phyloP scores from a whole-genome alignment of 2,888 invertebrate species.

The Pyrrhia umbra region DNA sequence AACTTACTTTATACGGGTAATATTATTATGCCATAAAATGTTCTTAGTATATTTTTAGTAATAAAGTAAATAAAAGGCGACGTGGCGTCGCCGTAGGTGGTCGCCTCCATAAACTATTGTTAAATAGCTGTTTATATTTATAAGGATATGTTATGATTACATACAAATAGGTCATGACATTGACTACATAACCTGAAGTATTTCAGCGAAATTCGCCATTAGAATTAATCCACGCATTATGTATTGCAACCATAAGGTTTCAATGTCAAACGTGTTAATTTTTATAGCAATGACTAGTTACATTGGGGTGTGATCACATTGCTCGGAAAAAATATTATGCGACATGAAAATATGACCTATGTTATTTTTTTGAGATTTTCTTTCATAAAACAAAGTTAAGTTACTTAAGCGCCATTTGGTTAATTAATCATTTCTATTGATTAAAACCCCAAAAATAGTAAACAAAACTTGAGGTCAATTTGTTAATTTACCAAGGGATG shows the following conservation, averaged over 20 bases:
- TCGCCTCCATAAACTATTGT: slow-evolving; percentile 17
- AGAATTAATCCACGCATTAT: slow-evolving; percentile 17
- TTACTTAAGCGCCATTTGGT: neutral
- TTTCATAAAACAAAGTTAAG: neutral
- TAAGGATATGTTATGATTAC: slow-evolving; percentile 9
- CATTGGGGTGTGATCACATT: slow-evolving; percentile 31
- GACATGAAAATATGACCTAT: neutral
- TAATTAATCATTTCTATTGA: slow-evolving; percentile 16
- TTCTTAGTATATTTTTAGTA: slow-evolving; percentile 20
- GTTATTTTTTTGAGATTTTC: neutral
- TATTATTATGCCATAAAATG: slow-evolving; percentile 33
- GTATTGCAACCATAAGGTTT: slow-evolving; percentile 35
- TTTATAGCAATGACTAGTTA: slow-evolving; percentile 34
- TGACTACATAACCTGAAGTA: slow-evolving; percentile 1
- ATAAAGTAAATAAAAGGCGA: neutral
- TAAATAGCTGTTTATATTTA: slow-evolving; percentile 1
- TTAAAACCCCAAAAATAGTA: neutral
- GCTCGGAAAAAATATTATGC: neutral
- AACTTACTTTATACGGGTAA: neutral
- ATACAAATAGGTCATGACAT: slow-evolving; percentile 23
- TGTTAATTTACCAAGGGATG: slow-evolving; percentile 5
- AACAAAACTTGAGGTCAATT: neutral
- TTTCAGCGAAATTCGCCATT: slow-evolving; percentile 8
- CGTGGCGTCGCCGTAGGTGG: slow-evolving; percentile 22
- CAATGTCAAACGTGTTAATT: slow-evolving; percentile 53